Evolutionary conservation across 2,888 invertebrate genomes (phyloP).

Genomic region (Prosopocoilus inquinatus): DNA sequence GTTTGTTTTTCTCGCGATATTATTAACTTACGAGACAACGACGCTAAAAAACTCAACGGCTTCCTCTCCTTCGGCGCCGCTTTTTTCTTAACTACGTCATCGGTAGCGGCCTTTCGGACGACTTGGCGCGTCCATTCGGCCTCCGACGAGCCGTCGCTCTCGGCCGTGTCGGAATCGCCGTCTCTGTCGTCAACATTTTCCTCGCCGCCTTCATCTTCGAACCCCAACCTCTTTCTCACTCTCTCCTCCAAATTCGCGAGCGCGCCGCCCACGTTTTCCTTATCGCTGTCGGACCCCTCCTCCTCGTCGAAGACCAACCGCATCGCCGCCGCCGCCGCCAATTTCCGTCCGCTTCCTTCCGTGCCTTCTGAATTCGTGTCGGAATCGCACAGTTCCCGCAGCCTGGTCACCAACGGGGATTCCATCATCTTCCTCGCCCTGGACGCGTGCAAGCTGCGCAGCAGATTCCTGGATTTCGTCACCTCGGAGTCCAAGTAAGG

Average conservation of each 20-base stretch:
- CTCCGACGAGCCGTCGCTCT: too few relatives aligned
- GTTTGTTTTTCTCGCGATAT: too few relatives aligned
- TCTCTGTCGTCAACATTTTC: too few relatives aligned
- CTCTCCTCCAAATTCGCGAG: conserved; percentile 20
- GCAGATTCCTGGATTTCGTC: conserved; percentile 26
- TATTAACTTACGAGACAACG: conserved; percentile 56
- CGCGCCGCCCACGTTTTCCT: conserved; percentile 15
- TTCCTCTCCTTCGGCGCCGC: not conserved
- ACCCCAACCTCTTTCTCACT: conserved; percentile 20
- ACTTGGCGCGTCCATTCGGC: too few relatives aligned
- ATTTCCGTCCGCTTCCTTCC: not conserved
- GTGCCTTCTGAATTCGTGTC: conserved; percentile 24
- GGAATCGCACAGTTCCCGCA: conserved; percentile 39
- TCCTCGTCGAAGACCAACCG: not conserved
- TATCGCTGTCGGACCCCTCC: conserved; percentile 1
- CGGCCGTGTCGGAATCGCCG: too few relatives aligned
- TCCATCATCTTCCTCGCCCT: conserved; percentile 26
- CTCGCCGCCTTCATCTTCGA: conserved; percentile 1
- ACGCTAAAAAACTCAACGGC: conserved; percentile 52
- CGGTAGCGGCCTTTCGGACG: not conserved
- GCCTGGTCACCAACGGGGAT: conserved; percentile 33
- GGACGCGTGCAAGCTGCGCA: conserved; percentile 30
- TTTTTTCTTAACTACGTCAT: conserved; percentile 6
- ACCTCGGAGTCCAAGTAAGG: conserved; percentile 30
- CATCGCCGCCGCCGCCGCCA: not conserved